Evolutionary conservation across 2,113 vertebrate species (phyloP).

Genomic region (Urocitellus parryii): DNA sequence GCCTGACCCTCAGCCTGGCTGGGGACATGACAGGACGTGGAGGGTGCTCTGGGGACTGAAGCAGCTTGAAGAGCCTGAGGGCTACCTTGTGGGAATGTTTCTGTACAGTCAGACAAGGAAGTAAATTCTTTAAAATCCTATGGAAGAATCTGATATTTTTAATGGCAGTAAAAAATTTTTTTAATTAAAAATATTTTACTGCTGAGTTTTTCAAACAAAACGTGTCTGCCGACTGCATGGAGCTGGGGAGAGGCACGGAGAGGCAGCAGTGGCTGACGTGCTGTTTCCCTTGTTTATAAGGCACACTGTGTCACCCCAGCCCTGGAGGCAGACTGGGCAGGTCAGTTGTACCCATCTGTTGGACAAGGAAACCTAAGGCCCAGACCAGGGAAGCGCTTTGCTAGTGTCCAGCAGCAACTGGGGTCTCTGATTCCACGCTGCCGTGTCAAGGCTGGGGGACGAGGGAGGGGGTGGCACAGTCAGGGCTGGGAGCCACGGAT

Average conservation of each 20-base stretch:
- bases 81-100: background rate
- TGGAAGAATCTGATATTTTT: background rate
- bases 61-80: background rate
- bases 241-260: background rate
- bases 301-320: background rate
- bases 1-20: background rate
- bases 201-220: background rate
- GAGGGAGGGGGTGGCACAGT: fast-evolving
- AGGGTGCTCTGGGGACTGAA: too few species aligned
- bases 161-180: background rate
- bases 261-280: background rate
- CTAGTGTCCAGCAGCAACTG: background rate
- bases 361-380: background rate
- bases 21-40: background rate
- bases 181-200: background rate
- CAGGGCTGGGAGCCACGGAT: background rate
- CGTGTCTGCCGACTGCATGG: background rate
- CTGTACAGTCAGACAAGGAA: background rate
- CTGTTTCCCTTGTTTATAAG: background rate
- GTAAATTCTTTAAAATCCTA: background rate
- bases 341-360: background rate
- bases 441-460: background rate
- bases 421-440: background rate
- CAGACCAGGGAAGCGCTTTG: background rate
- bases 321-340: background rate